phyloP scores from a whole-genome alignment of 2,797 vertebrate species.

The Tarsius wallacei region DNA sequence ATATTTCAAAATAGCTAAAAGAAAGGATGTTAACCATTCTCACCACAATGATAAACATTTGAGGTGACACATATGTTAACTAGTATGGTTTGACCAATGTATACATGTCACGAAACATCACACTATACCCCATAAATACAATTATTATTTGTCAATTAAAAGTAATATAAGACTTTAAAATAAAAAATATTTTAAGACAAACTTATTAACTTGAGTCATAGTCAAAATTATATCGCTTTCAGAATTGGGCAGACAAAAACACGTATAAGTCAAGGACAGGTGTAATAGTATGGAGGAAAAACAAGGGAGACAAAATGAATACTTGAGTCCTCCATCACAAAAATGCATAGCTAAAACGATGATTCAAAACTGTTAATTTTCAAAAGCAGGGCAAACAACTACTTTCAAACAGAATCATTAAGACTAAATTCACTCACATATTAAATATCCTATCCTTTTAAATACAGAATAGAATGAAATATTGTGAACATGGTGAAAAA shows the following conservation, averaged over 20 bases:
- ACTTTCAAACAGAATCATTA: conserved; percentile 7
- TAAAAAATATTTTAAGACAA: not conserved
- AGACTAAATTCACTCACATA: conserved; percentile 34
- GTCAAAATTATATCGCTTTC: conserved; percentile 2
- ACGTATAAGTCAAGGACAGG: not conserved
- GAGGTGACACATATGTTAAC: not conserved
- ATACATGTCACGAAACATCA: not conserved
- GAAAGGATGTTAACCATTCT: not conserved
- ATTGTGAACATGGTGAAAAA: conserved; percentile 39
- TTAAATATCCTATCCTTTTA: conserved; percentile 49
- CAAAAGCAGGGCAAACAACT: not conserved
- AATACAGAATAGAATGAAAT: conserved; percentile 16
- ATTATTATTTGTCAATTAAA: not conserved
- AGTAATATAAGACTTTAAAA: not conserved
- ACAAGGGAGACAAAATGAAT: not conserved
- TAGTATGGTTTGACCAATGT: not conserved
- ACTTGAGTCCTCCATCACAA: not conserved
- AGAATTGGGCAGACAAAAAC: conserved; percentile 29
- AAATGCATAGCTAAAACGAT: not conserved
- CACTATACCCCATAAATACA: not conserved
- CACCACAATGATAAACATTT: not conserved
- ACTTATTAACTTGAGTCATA: not conserved
- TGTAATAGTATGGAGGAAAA: not conserved
- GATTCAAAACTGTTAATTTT: not conserved
- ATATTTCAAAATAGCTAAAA: not conserved